These are phyloP conservation scores for Neolamprologus ventralis DNA, from an alignment of 2,113 vertebrate species.

Conservation along the genomic window DNA sequence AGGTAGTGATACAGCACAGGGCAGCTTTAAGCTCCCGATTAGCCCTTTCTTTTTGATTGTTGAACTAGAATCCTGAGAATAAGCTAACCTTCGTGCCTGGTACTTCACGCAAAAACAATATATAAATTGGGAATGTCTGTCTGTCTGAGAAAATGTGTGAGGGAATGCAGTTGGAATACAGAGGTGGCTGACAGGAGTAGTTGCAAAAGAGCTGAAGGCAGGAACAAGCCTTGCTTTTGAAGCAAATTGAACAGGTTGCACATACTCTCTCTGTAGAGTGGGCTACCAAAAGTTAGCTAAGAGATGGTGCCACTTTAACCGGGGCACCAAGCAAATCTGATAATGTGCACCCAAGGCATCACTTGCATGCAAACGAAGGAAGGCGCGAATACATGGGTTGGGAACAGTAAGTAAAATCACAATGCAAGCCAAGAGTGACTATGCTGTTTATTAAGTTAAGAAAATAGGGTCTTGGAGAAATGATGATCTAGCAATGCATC, in stretches of 20 bases:
- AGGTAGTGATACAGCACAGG: background rate
- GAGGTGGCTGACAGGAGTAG: background rate
- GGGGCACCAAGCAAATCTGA: background rate
- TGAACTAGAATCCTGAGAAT: background rate
- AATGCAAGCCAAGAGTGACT: background rate
- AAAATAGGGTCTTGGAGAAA: background rate
- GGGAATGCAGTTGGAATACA: background rate
- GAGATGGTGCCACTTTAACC: background rate
- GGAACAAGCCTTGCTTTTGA: background rate
- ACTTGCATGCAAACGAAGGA: background rate
- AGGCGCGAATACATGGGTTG: rapidly evolving
- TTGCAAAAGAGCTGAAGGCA: background rate
- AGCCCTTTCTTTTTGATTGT: background rate
- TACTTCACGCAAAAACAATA: background rate
- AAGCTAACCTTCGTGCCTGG: background rate
- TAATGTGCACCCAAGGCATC: background rate
- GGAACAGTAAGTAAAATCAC: background rate
- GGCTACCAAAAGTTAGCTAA: background rate
- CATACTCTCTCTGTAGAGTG: background rate
- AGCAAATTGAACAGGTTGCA: background rate
- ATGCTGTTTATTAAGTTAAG: background rate
- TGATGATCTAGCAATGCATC: background rate
- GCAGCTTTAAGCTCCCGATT: background rate
- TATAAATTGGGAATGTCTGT: background rate
- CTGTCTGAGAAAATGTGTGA: background rate